Conservation (phyloP, 92 coral and sea anemone genomes). For the Phenganax subtilis region DNA sequence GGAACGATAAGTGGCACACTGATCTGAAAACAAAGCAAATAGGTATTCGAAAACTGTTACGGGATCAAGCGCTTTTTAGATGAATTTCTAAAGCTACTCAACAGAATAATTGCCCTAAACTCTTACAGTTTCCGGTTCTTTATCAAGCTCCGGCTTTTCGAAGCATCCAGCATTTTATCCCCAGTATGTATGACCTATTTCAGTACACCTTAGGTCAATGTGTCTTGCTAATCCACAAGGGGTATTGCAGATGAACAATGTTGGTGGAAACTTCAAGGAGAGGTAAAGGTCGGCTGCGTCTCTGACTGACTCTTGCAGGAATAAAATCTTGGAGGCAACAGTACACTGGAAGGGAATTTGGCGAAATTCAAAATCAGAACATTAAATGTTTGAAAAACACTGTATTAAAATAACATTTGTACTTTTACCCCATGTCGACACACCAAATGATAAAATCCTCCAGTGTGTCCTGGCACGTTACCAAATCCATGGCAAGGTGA, state of each 20-base stretch:
- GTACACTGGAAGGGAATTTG: conserved; percentile 25
- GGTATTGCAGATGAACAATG: conserved; percentile 43
- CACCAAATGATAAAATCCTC: conserved; percentile 50
- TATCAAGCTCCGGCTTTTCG: conserved; percentile 43
- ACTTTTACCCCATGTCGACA: conserved; percentile 43
- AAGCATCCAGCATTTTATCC: conserved; percentile 38
- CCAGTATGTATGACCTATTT: conserved; percentile 6
- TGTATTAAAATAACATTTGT: neutral
- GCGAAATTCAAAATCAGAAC: neutral
- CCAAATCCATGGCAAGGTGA: conserved; percentile 53
- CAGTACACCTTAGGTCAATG: conserved; percentile 42
- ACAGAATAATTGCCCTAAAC: neutral
- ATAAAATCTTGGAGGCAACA: conserved; percentile 50
- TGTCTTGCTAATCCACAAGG: conserved; percentile 56
- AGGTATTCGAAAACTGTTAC: too few species aligned
- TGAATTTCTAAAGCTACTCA: neutral
- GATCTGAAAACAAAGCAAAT: neutral
- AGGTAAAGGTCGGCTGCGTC: conserved; percentile 53
- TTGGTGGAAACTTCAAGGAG: conserved; percentile 39
- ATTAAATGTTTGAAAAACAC: neutral
- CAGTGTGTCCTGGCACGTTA: conserved; percentile 44
- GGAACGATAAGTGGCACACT: neutral
- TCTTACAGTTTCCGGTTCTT: conserved; percentile 26
- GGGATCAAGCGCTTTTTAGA: neutral
- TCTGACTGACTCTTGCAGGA: conserved; percentile 41